phyloP scores from a whole-genome alignment of 2,113 vertebrate genomes.

The Platysteira castanea region DNA sequence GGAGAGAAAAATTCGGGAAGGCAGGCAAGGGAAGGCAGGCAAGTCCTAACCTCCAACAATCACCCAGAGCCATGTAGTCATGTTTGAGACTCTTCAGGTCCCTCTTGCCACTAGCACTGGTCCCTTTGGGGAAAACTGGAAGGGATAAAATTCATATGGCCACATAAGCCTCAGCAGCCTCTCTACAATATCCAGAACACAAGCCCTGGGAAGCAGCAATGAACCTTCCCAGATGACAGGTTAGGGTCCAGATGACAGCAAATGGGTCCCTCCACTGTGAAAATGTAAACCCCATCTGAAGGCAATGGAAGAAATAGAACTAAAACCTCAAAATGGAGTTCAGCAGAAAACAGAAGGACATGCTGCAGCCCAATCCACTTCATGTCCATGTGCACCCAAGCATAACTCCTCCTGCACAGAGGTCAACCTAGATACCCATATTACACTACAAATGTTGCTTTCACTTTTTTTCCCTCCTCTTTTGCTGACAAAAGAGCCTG shows the following conservation, averaged over 20 bases:
- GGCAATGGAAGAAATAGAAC: background rate
- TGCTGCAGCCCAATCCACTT: background rate
- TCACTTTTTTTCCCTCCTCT: background rate
- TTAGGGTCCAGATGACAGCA: background rate
- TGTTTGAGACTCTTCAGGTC: background rate
- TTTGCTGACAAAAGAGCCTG: background rate
- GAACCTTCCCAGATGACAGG: background rate
- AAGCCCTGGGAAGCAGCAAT: background rate
- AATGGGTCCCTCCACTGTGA: background rate
- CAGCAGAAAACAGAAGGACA: background rate
- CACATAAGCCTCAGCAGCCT: background rate
- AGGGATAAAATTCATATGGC: background rate
- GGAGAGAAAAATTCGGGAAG: background rate
- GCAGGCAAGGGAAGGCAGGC: too few relatives aligned
- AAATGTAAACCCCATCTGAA: background rate
- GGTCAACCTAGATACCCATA: background rate
- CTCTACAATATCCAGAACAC: background rate
- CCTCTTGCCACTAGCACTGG: background rate
- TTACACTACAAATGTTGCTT: background rate
- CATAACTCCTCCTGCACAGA: background rate
- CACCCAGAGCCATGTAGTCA: background rate
- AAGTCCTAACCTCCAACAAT: background rate
- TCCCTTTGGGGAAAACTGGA: background rate
- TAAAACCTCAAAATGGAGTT: background rate
- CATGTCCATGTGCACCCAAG: background rate